Evolutionary conservation across 2,797 vertebrate genomes (phyloP), one percentile per base, ranked within the genome.

Genomic region (Anableps anableps): DNA sequence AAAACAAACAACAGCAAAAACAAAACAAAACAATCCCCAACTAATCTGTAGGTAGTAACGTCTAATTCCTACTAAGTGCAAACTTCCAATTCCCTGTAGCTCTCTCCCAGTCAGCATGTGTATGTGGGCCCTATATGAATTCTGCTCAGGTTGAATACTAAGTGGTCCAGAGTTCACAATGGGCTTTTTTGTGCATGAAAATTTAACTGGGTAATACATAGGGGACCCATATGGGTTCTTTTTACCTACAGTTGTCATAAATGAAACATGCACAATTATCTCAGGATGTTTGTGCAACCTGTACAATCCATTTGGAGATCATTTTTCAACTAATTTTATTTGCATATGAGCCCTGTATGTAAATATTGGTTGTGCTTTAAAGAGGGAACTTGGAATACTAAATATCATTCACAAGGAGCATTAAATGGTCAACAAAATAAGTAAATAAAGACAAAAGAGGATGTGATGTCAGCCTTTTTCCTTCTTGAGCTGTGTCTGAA

Each of bases 31-130:
- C n/a, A n/a, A n/a, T 43, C 10, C 0, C 26, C 7, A 43, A 72
- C 75, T 76, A 86, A 88, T 87, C 84, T 86, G 84, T 76, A 83
- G 80, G 86, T 86, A 84, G 84, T 83, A 83, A 38, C 80, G 74
- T 75, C 82, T 88, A 87, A 91, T 92, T 92, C 84, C 79, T 83
- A 60, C 51, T 66, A 68, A 87, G 75, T 83, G 80, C 78, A 85
- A 85, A 83, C 75, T 83, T 88, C 72, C 71, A 80, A 75, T 86
- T 87, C 75, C 78, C 70, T 72, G 88, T 85, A 78, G 77, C 81
- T 31, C 77, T 72, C 58, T 4, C 38, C 68, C 29, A 75, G 55
- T 47, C 36, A 41, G 36, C 19, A 17, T 47, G 13, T 29, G 41
- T 3, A 71, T 71, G 55, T 58, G 23, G 41, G 38, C 26, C 41